These are phyloP conservation scores for Macheiramphus alcinus DNA, from an alignment of 2,113 vertebrate genomes.

Conservation along the genomic window DNA sequence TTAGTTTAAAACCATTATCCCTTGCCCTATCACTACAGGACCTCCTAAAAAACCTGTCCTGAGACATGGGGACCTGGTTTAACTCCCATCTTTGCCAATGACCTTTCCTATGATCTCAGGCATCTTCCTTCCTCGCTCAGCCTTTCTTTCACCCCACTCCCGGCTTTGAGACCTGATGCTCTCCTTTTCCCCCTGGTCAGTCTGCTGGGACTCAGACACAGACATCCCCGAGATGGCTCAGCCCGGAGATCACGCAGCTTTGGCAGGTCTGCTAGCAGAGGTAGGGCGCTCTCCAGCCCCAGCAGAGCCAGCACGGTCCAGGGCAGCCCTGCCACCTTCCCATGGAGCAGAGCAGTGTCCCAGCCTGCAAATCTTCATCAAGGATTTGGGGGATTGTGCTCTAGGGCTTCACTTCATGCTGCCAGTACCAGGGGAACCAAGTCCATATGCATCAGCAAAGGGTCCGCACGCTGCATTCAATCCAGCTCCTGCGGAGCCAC, in stretches of 20 bases:
- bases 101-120: accelerated
- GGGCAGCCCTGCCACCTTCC: background rate
- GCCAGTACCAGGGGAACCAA: background rate
- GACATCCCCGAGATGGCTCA: accelerated
- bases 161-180: accelerated
- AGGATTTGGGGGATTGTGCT: background rate
- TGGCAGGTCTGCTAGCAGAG: background rate
- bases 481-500: background rate
- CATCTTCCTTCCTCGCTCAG: background rate
- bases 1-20: background rate
- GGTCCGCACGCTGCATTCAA: accelerated
- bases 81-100: background rate
- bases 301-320: accelerated
- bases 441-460: background rate
- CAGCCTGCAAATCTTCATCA: background rate
- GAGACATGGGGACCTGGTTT: accelerated
- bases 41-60: background rate
- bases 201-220: accelerated
- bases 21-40: background rate
- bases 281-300: background rate
- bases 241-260: accelerated
- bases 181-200: background rate
- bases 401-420: background rate
- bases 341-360: background rate
- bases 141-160: background rate